Evolutionary conservation across 1,140 invertebrate genomes (phyloP).

Genomic region (Lordiphosa stackelbergi): DNA sequence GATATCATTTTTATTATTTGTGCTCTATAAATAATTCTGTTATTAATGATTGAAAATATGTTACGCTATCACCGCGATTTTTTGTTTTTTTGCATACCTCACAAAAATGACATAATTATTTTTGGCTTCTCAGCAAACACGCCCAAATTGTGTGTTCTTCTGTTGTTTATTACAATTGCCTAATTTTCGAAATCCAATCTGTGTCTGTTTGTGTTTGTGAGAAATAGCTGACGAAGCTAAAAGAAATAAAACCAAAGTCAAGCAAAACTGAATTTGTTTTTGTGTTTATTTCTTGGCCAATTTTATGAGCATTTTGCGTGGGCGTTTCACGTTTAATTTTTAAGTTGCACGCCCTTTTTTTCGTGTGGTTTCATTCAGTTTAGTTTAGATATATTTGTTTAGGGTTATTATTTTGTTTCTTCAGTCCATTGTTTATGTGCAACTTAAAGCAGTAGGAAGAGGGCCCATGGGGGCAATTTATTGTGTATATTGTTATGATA

Average conservation of each 20-base stretch:
- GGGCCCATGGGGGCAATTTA: too few relatives aligned
- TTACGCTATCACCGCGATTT: background rate
- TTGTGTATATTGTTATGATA: too few relatives aligned
- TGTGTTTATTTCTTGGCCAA: slow-evolving; percentile 18
- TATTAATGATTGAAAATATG: too few relatives aligned
- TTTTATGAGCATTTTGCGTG: slow-evolving; percentile 39
- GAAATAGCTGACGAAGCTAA: too few relatives aligned
- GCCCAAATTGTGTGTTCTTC: too few relatives aligned
- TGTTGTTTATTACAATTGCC: slow-evolving; percentile 1
- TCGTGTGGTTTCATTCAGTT: background rate
- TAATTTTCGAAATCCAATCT: too few relatives aligned
- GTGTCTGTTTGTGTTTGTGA: too few relatives aligned
- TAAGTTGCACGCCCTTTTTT: slow-evolving; percentile 40
- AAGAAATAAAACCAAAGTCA: background rate
- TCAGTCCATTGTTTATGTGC: too few relatives aligned
- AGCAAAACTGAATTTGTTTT: slow-evolving; percentile 26
- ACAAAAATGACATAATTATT: slow-evolving; percentile 6
- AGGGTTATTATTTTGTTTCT: too few relatives aligned
- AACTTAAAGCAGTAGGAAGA: too few relatives aligned
- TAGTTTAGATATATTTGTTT: too few relatives aligned
- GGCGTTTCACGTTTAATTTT: slow-evolving; percentile 38
- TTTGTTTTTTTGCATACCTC: background rate
- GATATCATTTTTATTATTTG: slow-evolving; percentile 42
- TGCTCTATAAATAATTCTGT: slow-evolving; percentile 25
- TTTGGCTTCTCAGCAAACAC: background rate